A percentile compares a stretch with the other conserved stretches of the same genome.
Conservation (phyloP, 2,113 vertebrate species). For the Melanerpes formicivorus region DNA sequence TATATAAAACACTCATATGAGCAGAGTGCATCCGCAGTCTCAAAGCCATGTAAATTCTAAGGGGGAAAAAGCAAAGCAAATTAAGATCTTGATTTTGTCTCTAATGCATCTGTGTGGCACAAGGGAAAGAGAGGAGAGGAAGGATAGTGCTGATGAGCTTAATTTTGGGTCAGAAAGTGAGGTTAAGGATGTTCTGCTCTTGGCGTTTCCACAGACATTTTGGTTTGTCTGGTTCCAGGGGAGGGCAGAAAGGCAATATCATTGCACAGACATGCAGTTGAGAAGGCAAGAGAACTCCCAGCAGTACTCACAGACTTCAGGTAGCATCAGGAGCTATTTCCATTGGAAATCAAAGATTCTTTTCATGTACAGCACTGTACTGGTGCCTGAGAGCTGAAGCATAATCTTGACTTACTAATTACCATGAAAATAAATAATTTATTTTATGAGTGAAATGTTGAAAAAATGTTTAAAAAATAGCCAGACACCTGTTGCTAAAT, state of each 20-base stretch:
- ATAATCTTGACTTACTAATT: background rate
- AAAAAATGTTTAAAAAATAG: background rate
- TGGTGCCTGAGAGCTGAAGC: background rate
- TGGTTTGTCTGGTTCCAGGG: background rate
- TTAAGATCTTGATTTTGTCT: conserved; percentile 1
- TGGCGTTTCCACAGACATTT: background rate
- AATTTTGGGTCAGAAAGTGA: background rate
- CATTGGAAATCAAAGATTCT: background rate
- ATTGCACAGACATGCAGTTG: background rate
- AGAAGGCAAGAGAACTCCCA: background rate
- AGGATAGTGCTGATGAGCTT: background rate
- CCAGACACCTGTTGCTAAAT: background rate
- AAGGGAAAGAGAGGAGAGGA: background rate
- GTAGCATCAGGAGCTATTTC: background rate
- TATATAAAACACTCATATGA: background rate
- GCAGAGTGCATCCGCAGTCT: background rate
- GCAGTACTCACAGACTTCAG: background rate
- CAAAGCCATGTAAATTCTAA: background rate
- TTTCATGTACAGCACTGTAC: background rate
- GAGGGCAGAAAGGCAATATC: background rate
- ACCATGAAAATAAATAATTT: background rate
- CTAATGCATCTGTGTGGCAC: background rate
- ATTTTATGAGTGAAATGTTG: background rate
- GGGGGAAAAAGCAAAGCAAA: background rate
- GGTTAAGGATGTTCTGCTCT: background rate